phyloP scores from a whole-genome alignment of 2,888 invertebrate genomes.

The Bhutanitis thaidina region DNA sequence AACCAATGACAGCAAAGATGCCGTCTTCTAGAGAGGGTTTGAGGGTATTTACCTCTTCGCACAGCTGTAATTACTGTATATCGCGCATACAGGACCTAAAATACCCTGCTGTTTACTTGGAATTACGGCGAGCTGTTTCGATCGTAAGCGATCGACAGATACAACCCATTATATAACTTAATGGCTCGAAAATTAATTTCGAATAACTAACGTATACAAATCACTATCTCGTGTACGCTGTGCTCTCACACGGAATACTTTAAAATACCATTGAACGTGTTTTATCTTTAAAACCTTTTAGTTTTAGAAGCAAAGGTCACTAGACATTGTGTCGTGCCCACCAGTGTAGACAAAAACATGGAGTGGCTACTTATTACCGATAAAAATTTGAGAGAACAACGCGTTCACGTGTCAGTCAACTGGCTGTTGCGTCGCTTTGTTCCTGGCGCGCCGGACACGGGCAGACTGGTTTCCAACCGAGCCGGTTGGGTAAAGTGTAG shows the following conservation, averaged over 20 bases:
- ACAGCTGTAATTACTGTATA: constrained; percentile 62
- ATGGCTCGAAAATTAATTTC: constrained; percentile 6
- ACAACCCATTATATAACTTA: constrained; percentile 13
- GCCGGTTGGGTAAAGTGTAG: constrained; percentile 74
- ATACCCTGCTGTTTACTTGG: constrained; percentile 59
- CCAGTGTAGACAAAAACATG: constrained; percentile 44
- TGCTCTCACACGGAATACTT: neutral
- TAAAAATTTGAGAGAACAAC: constrained; percentile 72
- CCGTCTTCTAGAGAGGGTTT: constrained; percentile 4
- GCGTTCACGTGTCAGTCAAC: constrained; percentile 77
- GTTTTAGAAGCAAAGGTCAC: constrained; percentile 39
- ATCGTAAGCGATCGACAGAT: neutral
- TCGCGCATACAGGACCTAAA: constrained; percentile 61
- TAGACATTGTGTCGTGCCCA: constrained; percentile 36
- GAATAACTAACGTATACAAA: neutral
- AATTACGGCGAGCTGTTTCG: constrained; percentile 31
- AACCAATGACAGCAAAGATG: constrained; percentile 17
- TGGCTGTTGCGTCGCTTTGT: constrained; percentile 58
- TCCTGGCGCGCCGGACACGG: constrained; percentile 28
- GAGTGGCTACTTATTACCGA: constrained; percentile 67
- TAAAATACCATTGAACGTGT: neutral
- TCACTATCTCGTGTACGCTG: neutral
- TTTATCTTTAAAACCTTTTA: constrained; percentile 30
- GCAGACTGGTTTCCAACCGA: constrained; percentile 49
- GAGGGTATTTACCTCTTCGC: constrained; percentile 67